A percentile compares a stretch with the other conserved stretches of the same genome.
Evolutionary conservation across 2,888 invertebrate species (phyloP).

Genomic region (Diarsia brunnea): DNA sequence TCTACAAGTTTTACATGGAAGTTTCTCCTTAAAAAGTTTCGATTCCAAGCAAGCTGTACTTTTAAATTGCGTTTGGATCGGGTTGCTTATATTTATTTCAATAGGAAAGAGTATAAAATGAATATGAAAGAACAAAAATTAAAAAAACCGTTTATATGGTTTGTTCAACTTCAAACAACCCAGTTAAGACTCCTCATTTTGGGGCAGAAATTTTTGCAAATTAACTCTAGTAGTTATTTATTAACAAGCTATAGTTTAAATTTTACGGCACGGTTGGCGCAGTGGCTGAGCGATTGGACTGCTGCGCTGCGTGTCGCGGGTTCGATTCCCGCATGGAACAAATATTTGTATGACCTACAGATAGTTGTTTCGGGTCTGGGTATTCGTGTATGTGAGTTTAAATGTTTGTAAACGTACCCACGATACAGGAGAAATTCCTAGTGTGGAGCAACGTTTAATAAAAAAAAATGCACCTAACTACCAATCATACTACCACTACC

Average conservation of each 20-base stretch:
- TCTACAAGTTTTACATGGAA: constrained; percentile 14
- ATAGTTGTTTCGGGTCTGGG: too few species aligned
- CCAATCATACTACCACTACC: not conserved
- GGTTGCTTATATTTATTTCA: not conserved
- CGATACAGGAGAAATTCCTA: too few species aligned
- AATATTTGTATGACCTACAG: too few species aligned
- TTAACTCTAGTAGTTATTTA: not conserved
- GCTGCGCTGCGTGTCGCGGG: too few species aligned
- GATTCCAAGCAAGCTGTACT: constrained; percentile 1
- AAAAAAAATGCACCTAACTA: not conserved
- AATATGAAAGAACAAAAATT: not conserved
- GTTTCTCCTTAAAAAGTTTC: constrained; percentile 10
- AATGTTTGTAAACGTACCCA: too few species aligned
- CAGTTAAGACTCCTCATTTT: not conserved
- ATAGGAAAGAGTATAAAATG: not conserved
- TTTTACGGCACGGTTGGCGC: too few species aligned
- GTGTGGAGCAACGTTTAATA: too few species aligned
- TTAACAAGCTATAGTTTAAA: not conserved
- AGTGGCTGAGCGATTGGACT: too few species aligned
- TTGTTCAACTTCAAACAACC: not conserved
- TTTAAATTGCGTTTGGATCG: not conserved
- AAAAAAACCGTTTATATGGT: not conserved
- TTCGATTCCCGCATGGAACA: too few species aligned
- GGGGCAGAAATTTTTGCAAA: not conserved
- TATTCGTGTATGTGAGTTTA: too few species aligned